These are phyloP conservation scores for Hypomecis atomaria DNA, from an alignment of 2,888 invertebrate genomes.

Conservation along the genomic window DNA sequence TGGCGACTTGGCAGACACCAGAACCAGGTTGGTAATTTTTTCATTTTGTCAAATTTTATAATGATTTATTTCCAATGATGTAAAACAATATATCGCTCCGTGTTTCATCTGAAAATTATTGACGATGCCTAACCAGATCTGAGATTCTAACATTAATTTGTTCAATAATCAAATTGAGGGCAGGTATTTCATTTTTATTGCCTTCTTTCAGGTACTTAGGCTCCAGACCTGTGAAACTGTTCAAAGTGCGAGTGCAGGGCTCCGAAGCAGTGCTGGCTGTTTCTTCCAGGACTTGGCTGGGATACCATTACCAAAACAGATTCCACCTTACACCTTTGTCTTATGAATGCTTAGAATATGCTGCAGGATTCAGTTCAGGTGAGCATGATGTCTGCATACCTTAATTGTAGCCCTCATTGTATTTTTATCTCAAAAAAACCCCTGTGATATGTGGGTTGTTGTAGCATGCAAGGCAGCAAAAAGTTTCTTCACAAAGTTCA, in stretches of 20 bases:
- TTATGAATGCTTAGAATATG: conserved; percentile 98
- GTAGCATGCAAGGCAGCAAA: no score
- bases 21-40: conserved; percentile 88
- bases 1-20: conserved; percentile 98
- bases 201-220: conserved; percentile 90
- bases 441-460: background rate
- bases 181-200: background rate
- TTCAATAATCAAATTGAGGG: background rate
- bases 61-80: conserved; percentile 64
- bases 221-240: conserved; percentile 97
- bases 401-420: background rate
- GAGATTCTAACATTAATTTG: conserved; percentile 49
- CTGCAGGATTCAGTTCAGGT: conserved; percentile 96
- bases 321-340: conserved; percentile 98
- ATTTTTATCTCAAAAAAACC: background rate
- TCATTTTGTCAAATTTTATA: background rate
- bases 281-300: conserved; percentile 98
- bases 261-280: conserved; percentile 98
- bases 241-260: conserved; percentile 97
- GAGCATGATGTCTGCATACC: conserved; percentile 26
- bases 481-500: no score
- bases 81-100: conserved; percentile 76
- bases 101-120: conserved; percentile 86
- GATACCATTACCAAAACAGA: conserved; percentile 98
- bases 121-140: conserved; percentile 83